Evolutionary conservation across 2,113 vertebrate genomes (phyloP).

Genomic region (Thalassarche chlororhynchos): DNA sequence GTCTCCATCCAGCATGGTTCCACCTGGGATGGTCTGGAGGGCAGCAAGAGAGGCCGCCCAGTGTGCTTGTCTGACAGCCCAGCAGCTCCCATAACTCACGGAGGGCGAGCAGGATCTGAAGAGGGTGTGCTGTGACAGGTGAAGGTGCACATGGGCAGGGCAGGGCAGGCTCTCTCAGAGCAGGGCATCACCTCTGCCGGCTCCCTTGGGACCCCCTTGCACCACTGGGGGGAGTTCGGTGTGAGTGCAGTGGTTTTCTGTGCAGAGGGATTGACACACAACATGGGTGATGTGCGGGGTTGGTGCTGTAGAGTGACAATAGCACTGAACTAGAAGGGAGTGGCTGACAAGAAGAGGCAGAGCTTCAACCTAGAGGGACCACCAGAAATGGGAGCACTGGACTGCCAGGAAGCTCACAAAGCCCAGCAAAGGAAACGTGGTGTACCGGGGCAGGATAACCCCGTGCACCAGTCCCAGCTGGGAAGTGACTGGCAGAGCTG

Average conservation of each 20-base stretch:
- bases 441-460: too few species aligned
- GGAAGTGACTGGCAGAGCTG: background rate
- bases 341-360: background rate
- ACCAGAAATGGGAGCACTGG: background rate
- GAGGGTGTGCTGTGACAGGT: background rate
- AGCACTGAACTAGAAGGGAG: fast-evolving
- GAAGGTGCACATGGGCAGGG: background rate
- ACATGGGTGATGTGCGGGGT: too few species aligned
- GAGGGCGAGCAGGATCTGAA: background rate
- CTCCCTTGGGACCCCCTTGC: background rate
- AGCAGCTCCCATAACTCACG: background rate
- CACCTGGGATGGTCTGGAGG: background rate
- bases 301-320: background rate
- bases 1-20: background rate
- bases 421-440: background rate
- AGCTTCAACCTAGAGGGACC: background rate
- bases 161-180: background rate
- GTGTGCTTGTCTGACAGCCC: background rate
- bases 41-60: background rate
- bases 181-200: background rate
- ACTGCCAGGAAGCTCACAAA: background rate
- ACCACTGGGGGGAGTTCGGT: fast-evolving
- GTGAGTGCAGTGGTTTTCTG: background rate
- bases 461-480: background rate
- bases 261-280: background rate